Evolutionary conservation across 2,888 invertebrate genomes (phyloP).

Genomic region (Hemicrepidius hirtus): DNA sequence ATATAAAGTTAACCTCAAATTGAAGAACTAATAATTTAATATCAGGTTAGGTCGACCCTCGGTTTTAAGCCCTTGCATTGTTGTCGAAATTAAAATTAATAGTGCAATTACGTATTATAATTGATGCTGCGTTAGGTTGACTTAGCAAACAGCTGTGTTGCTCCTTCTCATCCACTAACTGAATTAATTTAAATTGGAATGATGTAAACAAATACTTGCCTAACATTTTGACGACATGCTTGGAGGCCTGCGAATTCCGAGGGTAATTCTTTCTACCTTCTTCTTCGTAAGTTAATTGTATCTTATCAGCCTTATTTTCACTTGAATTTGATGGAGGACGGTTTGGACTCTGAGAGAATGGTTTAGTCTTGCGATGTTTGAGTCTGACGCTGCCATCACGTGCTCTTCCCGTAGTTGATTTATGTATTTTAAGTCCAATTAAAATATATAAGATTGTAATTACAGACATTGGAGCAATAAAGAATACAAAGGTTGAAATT

Average conservation of each 20-base stretch:
- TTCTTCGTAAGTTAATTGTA: constrained; percentile 58
- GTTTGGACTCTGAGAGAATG: constrained; percentile 55
- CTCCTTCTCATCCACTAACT: no score
- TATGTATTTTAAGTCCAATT: constrained; percentile 71
- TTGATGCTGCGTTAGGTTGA: no score
- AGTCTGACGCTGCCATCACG: constrained; percentile 68
- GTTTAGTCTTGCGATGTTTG: constrained; percentile 65
- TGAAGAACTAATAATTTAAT: no score
- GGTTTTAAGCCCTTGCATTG: no score
- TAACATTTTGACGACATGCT: constrained; percentile 76
- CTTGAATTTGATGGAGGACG: constrained; percentile 58
- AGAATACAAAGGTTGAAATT: constrained; percentile 76
- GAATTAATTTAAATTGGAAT: no score
- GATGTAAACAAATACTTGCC: constrained; percentile 71
- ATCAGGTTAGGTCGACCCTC: no score
- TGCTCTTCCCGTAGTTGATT: constrained; percentile 65
- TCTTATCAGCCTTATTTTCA: constrained; percentile 57
- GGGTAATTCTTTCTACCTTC: constrained; percentile 70
- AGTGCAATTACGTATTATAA: no score
- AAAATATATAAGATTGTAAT: constrained; percentile 75
- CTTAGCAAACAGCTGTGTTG: no score
- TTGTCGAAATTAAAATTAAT: no score
- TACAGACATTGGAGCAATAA: constrained; percentile 77
- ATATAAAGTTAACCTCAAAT: no score
- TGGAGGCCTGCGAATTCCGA: constrained; percentile 69